Evolutionary conservation across 2,797 vertebrate genomes (phyloP).

Genomic region (Halcyon chelicuti): DNA sequence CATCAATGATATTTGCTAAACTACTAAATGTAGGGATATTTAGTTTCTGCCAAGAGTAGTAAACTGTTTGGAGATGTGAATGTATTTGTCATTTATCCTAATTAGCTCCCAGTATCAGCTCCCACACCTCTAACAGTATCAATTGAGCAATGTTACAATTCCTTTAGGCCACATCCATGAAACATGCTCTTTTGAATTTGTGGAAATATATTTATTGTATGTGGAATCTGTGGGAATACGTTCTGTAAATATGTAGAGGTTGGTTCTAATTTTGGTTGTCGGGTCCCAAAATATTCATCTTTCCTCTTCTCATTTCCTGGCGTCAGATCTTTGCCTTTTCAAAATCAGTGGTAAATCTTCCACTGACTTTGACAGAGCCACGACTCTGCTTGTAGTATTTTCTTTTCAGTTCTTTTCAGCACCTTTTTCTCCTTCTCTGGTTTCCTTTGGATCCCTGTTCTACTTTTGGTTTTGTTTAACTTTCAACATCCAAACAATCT

Average conservation of each 20-base stretch:
- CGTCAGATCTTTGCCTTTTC: background rate
- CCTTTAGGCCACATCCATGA: background rate
- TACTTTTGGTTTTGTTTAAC: conserved; percentile 20
- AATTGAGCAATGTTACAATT: background rate
- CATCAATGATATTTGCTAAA: background rate
- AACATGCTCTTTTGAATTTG: background rate
- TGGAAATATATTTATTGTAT: background rate
- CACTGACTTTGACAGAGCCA: background rate
- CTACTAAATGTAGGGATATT: background rate
- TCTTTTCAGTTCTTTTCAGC: conserved; percentile 10
- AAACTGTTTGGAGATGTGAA: background rate
- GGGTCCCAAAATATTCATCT: background rate
- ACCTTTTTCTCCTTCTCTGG: background rate
- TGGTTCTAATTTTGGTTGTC: background rate
- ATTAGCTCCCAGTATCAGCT: background rate
- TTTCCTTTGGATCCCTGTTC: conserved; percentile 14
- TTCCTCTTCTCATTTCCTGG: background rate
- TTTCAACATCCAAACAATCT: conserved; percentile 57
- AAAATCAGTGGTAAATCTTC: background rate
- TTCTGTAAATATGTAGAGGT: background rate
- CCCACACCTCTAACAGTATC: background rate
- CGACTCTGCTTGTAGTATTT: background rate
- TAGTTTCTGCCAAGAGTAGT: background rate
- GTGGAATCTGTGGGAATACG: background rate
- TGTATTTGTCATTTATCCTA: background rate